These are phyloP conservation scores for Pachliopta kotzebuea DNA, from an alignment of 2,888 invertebrate genomes.

Conservation along the genomic window DNA sequence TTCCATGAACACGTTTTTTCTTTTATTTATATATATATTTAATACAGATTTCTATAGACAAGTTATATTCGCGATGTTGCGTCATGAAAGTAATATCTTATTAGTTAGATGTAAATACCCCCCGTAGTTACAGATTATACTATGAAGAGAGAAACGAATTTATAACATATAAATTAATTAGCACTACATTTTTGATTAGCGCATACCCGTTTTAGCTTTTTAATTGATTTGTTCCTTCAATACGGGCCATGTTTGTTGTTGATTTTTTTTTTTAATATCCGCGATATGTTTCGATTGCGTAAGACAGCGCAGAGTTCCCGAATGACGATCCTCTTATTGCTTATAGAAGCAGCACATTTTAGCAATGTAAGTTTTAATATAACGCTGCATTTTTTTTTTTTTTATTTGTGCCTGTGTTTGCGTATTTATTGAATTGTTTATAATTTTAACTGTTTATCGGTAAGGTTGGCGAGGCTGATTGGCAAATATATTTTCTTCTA, in stretches of 20 bases:
- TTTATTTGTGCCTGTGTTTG: constrained; percentile 45
- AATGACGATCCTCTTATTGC: constrained; percentile 39
- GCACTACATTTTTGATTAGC: constrained; percentile 10
- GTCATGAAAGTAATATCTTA: constrained; percentile 16
- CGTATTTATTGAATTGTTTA: constrained; percentile 47
- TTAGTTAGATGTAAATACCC: constrained; percentile 16
- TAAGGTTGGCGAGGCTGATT: constrained; percentile 30
- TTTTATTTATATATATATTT: too few species aligned
- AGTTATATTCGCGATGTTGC: constrained; percentile 22
- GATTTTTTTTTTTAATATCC: not conserved
- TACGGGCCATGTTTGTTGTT: not conserved
- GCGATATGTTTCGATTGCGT: constrained; percentile 32
- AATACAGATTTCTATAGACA: not conserved
- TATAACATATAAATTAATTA: constrained; percentile 12
- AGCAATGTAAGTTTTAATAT: constrained; percentile 47
- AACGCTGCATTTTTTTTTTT: constrained; percentile 49
- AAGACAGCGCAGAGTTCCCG: constrained; percentile 52
- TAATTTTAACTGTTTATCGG: constrained; percentile 25
- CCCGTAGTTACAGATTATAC: constrained; percentile 14
- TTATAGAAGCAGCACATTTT: constrained; percentile 41
- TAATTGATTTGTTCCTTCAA: constrained; percentile 11
- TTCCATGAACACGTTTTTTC: not conserved
- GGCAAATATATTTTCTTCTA: not conserved
- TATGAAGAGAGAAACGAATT: constrained; percentile 25
- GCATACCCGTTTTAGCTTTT: constrained; percentile 9